Percentiles rank a stretch among this genome's conserved stretches.
These are phyloP conservation scores for Alectoris magna DNA, from an alignment of 2,797 vertebrate genomes.

Conservation along the genomic window DNA sequence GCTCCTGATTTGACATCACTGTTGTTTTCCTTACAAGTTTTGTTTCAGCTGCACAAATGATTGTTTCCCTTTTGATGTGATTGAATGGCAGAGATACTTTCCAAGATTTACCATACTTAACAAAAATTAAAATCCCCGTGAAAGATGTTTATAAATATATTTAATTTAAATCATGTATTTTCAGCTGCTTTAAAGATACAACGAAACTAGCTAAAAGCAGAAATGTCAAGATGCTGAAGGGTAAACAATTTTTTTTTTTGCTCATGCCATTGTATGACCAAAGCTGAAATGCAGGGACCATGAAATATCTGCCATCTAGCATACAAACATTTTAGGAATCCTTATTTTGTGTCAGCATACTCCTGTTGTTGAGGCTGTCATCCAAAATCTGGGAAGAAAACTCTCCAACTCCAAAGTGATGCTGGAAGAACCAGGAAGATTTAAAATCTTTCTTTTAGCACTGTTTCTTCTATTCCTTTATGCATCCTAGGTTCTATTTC, in stretches of 20 bases:
- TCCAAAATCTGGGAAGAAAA: too few relatives aligned
- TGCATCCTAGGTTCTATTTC: background rate
- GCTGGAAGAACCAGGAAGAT: background rate
- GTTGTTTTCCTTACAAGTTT: background rate
- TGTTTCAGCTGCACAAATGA: background rate
- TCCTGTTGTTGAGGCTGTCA: background rate
- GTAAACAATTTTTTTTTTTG: background rate
- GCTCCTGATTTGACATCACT: background rate
- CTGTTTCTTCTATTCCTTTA: background rate
- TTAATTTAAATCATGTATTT: conserved; percentile 39
- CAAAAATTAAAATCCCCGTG: conserved; percentile 29
- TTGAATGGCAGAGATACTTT: background rate
- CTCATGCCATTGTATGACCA: background rate
- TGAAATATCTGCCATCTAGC: background rate
- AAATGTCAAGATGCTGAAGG: background rate
- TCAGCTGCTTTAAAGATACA: background rate
- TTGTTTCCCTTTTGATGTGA: background rate
- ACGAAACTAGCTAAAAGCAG: background rate
- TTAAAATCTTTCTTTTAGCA: background rate
- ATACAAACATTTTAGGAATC: background rate
- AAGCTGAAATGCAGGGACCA: background rate
- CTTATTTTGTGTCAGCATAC: background rate
- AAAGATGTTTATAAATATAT: conserved; percentile 29
- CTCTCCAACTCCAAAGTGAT: too few relatives aligned
- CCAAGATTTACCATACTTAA: background rate